Evolutionary conservation across 2,113 vertebrate species (phyloP).

Genomic region (Menidia beryllina): DNA sequence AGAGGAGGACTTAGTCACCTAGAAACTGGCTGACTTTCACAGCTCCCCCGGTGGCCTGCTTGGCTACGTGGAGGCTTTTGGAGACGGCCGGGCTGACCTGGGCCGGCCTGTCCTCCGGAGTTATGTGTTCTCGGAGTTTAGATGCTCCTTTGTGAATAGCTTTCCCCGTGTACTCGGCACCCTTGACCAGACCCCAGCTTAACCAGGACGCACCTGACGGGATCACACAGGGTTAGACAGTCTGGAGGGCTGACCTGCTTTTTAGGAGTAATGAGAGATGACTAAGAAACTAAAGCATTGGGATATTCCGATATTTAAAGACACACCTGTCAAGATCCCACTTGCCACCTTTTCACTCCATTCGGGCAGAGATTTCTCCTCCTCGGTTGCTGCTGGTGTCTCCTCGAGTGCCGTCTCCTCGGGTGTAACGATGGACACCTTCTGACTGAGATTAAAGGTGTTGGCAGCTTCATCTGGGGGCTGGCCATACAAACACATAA

Average conservation of each 20-base stretch:
- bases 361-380: constrained; percentile 85
- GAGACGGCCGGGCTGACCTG: constrained; percentile 91
- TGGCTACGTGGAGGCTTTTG: constrained; percentile 92
- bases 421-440: constrained; percentile 82
- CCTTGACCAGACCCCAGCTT: constrained; percentile 96
- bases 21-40: constrained; percentile 98
- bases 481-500: constrained; percentile 79
- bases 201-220: constrained; percentile 94
- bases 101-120: constrained; percentile 92
- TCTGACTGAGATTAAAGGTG: constrained; percentile 88
- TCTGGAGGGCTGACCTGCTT: neutral
- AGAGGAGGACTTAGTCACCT: constrained; percentile 79
- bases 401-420: constrained; percentile 57
- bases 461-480: constrained; percentile 83
- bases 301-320: neutral
- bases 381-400: constrained; percentile 26
- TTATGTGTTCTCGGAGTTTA: constrained; percentile 94
- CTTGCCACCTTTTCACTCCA: constrained; percentile 97
- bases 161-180: constrained; percentile 94
- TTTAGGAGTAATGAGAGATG: neutral
- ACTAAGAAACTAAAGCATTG: neutral
- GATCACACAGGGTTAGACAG: constrained; percentile 9
- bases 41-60: constrained; percentile 95
- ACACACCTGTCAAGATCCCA: constrained; percentile 92
- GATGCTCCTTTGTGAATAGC: constrained; percentile 96